These are phyloP conservation scores for Gracilinanus agilis DNA, from an alignment of 2,113 vertebrate species.

Conservation along the genomic window DNA sequence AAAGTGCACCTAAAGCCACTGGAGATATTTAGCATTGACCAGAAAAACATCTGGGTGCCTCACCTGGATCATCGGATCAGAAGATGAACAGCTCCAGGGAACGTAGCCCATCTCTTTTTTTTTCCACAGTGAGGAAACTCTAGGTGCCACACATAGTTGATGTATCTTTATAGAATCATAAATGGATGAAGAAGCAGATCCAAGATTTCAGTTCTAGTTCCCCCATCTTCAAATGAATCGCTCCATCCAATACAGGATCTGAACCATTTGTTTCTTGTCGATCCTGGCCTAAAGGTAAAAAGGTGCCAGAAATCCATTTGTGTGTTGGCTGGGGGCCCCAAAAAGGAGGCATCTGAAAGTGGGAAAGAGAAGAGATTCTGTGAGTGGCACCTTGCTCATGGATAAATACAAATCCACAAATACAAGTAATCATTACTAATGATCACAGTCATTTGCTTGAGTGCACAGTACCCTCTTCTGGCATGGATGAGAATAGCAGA, in stretches of 20 bases:
- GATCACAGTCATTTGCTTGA: background rate
- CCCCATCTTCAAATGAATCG: background rate
- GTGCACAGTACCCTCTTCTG: background rate
- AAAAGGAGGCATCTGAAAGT: background rate
- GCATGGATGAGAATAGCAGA: background rate
- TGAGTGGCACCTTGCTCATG: background rate
- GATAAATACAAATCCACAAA: background rate
- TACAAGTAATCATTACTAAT: background rate
- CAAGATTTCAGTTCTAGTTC: background rate
- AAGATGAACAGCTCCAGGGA: background rate
- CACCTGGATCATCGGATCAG: background rate
- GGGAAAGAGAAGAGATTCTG: background rate
- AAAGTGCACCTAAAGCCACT: background rate
- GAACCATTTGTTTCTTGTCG: background rate
- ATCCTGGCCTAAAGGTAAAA: accelerated
- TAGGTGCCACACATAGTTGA: background rate
- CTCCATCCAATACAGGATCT: background rate
- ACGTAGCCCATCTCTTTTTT: background rate
- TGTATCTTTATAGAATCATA: background rate
- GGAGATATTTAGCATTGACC: background rate
- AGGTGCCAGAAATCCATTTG: background rate
- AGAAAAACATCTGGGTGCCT: background rate
- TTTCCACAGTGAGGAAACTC: background rate
- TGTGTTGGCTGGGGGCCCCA: background rate
- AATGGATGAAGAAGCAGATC: background rate